phyloP scores from a whole-genome alignment of 2,113 vertebrate species.

The Corydoras maculifer region DNA sequence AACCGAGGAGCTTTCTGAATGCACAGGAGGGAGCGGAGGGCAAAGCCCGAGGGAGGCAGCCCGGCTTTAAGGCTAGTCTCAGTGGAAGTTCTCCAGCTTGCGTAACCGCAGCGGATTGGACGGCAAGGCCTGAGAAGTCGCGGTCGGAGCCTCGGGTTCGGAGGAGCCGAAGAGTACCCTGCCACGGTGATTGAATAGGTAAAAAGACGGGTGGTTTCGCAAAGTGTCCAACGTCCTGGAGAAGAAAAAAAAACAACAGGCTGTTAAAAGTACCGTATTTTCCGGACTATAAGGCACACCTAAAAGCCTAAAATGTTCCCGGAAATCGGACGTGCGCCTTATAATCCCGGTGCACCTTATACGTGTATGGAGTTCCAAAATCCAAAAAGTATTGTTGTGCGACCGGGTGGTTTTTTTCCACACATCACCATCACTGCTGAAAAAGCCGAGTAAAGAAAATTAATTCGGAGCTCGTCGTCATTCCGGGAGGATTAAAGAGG shows the following conservation, averaged over 20 bases:
- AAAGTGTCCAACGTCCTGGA: conserved; percentile 91
- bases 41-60: conserved; percentile 11
- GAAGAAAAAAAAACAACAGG: background rate
- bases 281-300: background rate
- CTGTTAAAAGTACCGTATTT: background rate
- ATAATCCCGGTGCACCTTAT: too few relatives aligned
- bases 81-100: conserved; percentile 89
- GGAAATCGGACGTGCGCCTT: too few relatives aligned
- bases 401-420: too few relatives aligned
- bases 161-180: conserved; percentile 80
- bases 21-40: conserved; percentile 35
- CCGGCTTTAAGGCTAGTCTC: conserved; percentile 57
- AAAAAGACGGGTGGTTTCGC: conserved; percentile 97
- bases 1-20: conserved; percentile 51
- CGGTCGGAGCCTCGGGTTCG: conserved; percentile 73
- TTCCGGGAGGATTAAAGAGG: too few relatives aligned
- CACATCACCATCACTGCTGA: too few relatives aligned
- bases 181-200: conserved; percentile 95
- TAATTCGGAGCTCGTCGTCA: too few relatives aligned
- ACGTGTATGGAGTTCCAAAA: too few relatives aligned
- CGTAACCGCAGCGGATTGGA: conserved; percentile 84
- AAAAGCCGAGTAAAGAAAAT: too few relatives aligned
- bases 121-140: conserved; percentile 75
- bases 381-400: too few relatives aligned
- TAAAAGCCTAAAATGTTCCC: too few relatives aligned